Evolutionary conservation across 2,797 vertebrate genomes (phyloP).

Genomic region (Anguilla marmorata): DNA sequence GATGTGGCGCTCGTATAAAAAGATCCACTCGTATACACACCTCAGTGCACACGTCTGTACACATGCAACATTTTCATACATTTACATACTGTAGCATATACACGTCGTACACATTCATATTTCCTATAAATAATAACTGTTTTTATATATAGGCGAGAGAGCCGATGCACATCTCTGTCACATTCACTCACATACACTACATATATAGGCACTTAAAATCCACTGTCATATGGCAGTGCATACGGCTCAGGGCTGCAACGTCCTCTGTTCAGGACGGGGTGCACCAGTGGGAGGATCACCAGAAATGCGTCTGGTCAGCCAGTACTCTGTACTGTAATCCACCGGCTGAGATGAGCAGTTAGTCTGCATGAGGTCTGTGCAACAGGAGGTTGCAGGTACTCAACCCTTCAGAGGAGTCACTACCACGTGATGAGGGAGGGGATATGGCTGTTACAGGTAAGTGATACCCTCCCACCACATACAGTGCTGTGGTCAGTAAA

Average conservation of each 20-base stretch:
- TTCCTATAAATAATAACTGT: too few relatives aligned
- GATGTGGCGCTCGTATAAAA: constrained; percentile 29
- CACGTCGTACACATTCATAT: too few relatives aligned
- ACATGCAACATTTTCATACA: too few relatives aligned
- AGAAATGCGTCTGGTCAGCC: background rate
- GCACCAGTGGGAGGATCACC: background rate
- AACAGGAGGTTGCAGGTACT: background rate
- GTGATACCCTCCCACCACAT: background rate
- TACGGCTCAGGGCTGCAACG: background rate
- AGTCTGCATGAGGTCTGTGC: background rate
- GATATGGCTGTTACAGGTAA: too few relatives aligned
- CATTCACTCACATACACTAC: background rate
- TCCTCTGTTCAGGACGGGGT: background rate
- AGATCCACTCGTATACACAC: constrained; percentile 9
- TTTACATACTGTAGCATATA: too few relatives aligned
- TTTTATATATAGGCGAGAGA: too few relatives aligned
- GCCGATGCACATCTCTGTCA: background rate
- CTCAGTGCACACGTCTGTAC: background rate
- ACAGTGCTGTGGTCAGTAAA: background rate
- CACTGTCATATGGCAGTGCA: background rate
- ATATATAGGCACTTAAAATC: background rate
- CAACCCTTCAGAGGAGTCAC: background rate
- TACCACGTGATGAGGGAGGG: background rate
- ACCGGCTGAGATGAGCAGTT: background rate
- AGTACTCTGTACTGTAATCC: background rate